Conservation (phyloP, 2,797 vertebrate species). For the Heteromormyrus szaboi region DNA sequence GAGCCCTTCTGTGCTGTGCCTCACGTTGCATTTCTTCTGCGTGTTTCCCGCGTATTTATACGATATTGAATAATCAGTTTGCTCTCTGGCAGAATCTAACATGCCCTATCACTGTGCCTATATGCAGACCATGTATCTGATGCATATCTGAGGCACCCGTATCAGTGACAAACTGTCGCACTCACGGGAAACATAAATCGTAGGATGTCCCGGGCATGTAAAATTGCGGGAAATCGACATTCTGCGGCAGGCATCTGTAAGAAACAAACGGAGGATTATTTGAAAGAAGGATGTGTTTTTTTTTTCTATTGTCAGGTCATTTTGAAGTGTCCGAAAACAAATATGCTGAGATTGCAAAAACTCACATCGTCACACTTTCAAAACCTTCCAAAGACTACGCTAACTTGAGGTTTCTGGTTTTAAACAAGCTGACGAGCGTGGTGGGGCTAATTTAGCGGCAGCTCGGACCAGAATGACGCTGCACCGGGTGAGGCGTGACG, state of each 20-base stretch:
- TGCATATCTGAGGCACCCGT: neutral
- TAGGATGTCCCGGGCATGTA: neutral
- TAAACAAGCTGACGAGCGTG: constrained; percentile 3
- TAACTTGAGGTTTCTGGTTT: constrained; percentile 29
- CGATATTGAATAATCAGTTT: constrained; percentile 14
- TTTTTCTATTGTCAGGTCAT: neutral
- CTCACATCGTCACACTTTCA: constrained; percentile 11
- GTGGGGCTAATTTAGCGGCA: neutral
- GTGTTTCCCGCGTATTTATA: neutral
- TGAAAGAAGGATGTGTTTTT: neutral
- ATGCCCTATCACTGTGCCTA: neutral
- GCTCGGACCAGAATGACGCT: neutral
- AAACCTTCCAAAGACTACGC: constrained; percentile 13
- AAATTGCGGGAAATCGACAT: neutral
- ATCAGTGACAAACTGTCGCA: neutral
- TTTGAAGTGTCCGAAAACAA: constrained; percentile 17
- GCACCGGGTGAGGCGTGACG: neutral
- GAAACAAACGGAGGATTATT: neutral
- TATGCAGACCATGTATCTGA: neutral
- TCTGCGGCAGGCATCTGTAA: neutral
- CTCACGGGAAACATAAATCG: neutral
- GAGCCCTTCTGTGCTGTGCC: neutral
- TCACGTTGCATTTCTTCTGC: neutral
- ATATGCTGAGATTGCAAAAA: constrained; percentile 24
- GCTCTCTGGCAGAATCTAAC: neutral